These are phyloP conservation scores for Halictus rubicundus DNA, from an alignment of 1,140 invertebrate species.

Conservation along the genomic window DNA sequence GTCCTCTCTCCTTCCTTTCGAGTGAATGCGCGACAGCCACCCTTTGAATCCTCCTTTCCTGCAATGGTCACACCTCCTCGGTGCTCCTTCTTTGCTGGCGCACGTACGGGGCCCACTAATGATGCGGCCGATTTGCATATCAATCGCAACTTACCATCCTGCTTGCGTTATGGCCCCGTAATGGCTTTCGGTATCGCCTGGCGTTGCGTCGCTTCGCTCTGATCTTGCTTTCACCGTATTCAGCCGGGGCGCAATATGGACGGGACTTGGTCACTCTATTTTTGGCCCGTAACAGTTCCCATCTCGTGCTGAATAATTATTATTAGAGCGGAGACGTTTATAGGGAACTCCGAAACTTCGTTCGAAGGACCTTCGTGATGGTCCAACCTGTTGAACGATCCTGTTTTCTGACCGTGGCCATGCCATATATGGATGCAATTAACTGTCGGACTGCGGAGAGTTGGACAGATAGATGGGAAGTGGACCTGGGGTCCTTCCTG, in stretches of 20 bases:
- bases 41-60: constrained; percentile 62
- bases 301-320: no score
- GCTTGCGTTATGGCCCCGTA: constrained; percentile 31
- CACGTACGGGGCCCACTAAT: constrained; percentile 55
- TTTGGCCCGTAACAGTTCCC: constrained; percentile 7
- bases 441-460: no score
- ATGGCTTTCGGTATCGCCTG: constrained; percentile 23
- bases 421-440: no score
- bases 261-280: constrained; percentile 2
- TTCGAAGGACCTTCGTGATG: no score
- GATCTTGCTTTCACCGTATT: constrained; percentile 37
- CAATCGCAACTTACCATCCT: constrained; percentile 61
- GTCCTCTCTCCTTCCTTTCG: constrained; percentile 29
- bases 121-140: constrained; percentile 67
- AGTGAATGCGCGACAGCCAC: constrained; percentile 56
- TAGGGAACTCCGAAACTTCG: no score
- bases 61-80: constrained; percentile 65
- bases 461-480: no score
- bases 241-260: constrained; percentile 9
- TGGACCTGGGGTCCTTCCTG: no score
- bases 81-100: constrained; percentile 47
- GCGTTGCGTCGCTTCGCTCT: constrained; percentile 16
- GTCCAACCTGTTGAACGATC: no score
- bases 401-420: no score
- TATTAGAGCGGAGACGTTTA: no score